phyloP scores from a whole-genome alignment of 2,888 invertebrate genomes.

The Sturmia bella region DNA sequence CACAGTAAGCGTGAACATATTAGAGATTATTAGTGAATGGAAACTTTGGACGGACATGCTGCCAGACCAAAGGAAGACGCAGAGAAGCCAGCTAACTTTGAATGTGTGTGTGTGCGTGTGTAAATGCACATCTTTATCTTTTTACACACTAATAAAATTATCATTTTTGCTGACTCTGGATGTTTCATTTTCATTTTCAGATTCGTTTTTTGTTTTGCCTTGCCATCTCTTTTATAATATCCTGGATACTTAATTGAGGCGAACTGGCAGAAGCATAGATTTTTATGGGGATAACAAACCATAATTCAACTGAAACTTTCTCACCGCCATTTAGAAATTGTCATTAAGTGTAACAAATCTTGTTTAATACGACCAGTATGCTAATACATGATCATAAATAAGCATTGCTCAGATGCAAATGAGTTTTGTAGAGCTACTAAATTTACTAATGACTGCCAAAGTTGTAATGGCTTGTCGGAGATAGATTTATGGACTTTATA shows the following conservation, averaged over 20 bases:
- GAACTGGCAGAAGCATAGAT: slow-evolving; percentile 27
- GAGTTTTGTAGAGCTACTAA: slow-evolving; percentile 36
- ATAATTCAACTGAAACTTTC: slow-evolving; percentile 40
- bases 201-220: not conserved
- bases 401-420: slow-evolving; percentile 23
- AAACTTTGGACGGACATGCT: slow-evolving; percentile 63
- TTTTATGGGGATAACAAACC: slow-evolving; percentile 22
- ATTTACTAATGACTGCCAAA: slow-evolving; percentile 35
- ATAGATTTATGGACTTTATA: slow-evolving; percentile 12
- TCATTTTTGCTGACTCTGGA: slow-evolving; percentile 52
- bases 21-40: slow-evolving; percentile 76
- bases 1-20: slow-evolving; percentile 80
- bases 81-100: slow-evolving; percentile 41
- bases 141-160: slow-evolving; percentile 66
- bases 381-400: slow-evolving; percentile 44
- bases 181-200: slow-evolving; percentile 19
- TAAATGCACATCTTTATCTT: slow-evolving; percentile 71
- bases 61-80: not conserved
- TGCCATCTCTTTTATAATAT: not conserved
- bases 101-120: slow-evolving; percentile 72
- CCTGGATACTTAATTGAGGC: slow-evolving; percentile 16
- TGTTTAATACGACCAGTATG: slow-evolving; percentile 46
- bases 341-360: slow-evolving; percentile 60
- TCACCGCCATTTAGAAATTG: slow-evolving; percentile 42
- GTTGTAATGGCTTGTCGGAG: slow-evolving; percentile 26